Evolutionary conservation across 2,888 invertebrate species (phyloP), one percentile per base, ranked within the genome.

Genomic region (Opisthograptis luteolata): DNA sequence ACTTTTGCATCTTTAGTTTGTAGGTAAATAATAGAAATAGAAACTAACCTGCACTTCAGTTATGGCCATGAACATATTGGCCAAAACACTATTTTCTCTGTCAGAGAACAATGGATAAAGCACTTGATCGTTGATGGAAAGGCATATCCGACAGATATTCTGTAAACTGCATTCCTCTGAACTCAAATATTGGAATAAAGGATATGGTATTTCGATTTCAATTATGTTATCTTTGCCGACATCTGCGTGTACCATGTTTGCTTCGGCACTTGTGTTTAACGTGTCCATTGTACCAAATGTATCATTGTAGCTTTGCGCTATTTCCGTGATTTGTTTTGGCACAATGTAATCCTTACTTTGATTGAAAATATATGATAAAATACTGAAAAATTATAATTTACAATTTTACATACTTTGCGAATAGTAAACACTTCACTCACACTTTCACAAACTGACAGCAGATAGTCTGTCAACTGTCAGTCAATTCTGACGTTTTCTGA

Each of bases 111-210:
- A 52, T 1, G 89, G 78, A 60, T 75, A 70, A 70, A 91, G 76
- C 10, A 76, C 64, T 2, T 64, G 58, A 35, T 62, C 75, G 24
- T 69, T 76, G 53, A 70, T 77, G 59, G 63, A 57, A 25, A 92
- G 69, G 67, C 92, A 92, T 56, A 90, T 81, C 47, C 92, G 77
- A 59, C 92, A 92, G 40, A 91, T 63, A 55, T 76, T 83, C 34
- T 77, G 70, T 32, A 79, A 19, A 58, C 74, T 66, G 32, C 56
- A 68, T 22, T 72, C 57, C 8, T 64, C 63, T 9, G 73, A 60
- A 46, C 58, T 65, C 8, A 77, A 59, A 54, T 67, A 71, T 43
- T 78, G 62, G 15, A 70, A 67, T 24, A 79, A 43, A 30, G 66
- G 48, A 20, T 60, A 60, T 0, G 81, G 77, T 49, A 80, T 69